Evolutionary conservation across 2,888 invertebrate genomes (phyloP), one percentile per base, ranked within the genome.

Genomic region (Drosophila limbata): DNA sequence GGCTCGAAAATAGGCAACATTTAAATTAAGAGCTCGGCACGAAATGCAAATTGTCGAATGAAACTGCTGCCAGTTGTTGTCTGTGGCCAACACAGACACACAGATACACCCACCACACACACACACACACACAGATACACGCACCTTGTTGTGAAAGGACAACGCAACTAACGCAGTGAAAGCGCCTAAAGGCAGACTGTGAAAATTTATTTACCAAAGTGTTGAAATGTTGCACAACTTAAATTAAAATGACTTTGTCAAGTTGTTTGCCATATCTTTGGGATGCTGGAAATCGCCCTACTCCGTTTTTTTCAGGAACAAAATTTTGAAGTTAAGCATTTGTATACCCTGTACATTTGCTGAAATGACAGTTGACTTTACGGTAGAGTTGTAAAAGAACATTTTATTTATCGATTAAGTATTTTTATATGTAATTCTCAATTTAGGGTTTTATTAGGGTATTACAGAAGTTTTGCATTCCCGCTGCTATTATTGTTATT

Each of bases 161-260:
- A 59, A 63, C 28, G 53, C 59, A 57, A 55, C 51, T 31, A 63
- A 60, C 37, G 42, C 45, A 51, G 61, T 53, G 66, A 51, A 66
- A 79, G 42, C 55, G 79, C 85, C 81, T 70, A 35, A 47, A 79
- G 79, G 66, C 56, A 59, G 53, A 28, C 73, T 78, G 50, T 51
- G 72, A 74, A 77, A 77, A 78, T 71, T 69, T 87, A 80, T 81
- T 87, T 81, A 81, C 77, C 67, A 73, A 84, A 88, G 81, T 86
- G 89, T 86, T 86, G 88, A 90, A 90, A 85, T 86, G 77, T 84
- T 83, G 77, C 81, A 77, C 76, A 90, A 89, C 75, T 90, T 89
- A 77, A 88, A 90, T 90, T 88, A 88, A 90, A 90, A 88, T 78
- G 79, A 84, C 83, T 90, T 89, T 77, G 75, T 69, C 69, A 75